A percentile compares a stretch with the other conserved stretches of the same genome.
These are phyloP conservation scores for Bilobella aurantiaca DNA, from an alignment of 1,140 invertebrate species.

Conservation along the genomic window DNA sequence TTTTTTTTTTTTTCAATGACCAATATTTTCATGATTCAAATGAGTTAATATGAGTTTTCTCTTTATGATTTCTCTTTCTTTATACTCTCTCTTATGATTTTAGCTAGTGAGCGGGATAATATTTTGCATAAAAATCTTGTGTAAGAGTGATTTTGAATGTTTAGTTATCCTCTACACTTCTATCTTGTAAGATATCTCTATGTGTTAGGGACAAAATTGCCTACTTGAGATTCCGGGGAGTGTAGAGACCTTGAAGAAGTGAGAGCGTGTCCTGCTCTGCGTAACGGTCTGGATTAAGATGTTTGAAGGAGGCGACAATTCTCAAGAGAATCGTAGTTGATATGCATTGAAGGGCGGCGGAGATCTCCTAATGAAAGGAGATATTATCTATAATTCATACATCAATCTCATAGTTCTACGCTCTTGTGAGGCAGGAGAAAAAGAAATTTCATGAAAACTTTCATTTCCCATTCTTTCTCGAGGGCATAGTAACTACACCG, in stretches of 20 bases:
- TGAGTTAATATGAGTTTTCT: too few species aligned
- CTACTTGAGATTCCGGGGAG: too few species aligned
- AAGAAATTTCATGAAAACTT: background rate
- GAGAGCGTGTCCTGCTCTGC: background rate
- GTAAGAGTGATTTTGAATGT: too few species aligned
- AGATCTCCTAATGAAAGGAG: constrained; percentile 32
- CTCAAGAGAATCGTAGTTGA: constrained; percentile 34
- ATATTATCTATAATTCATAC: constrained; percentile 36
- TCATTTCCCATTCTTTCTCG: constrained; percentile 3
- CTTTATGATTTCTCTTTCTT: too few species aligned
- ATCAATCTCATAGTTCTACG: constrained; percentile 32
- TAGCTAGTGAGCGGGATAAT: too few species aligned
- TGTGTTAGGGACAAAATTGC: constrained; percentile 11
- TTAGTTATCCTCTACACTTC: too few species aligned
- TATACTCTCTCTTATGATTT: too few species aligned
- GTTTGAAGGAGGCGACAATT: constrained; percentile 25
- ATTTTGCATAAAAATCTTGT: too few species aligned
- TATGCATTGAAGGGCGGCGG: constrained; percentile 25
- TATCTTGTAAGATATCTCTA: background rate
- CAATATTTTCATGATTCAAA: too few species aligned
- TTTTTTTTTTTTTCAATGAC: too few species aligned
- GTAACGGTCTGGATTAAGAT: background rate
- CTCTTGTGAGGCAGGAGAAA: background rate
- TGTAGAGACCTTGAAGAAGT: too few species aligned
- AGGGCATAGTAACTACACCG: background rate